Evolutionary conservation across 1,140 invertebrate genomes (phyloP), one percentile per base, ranked within the genome.

Genomic region (Berghia stephanieae): DNA sequence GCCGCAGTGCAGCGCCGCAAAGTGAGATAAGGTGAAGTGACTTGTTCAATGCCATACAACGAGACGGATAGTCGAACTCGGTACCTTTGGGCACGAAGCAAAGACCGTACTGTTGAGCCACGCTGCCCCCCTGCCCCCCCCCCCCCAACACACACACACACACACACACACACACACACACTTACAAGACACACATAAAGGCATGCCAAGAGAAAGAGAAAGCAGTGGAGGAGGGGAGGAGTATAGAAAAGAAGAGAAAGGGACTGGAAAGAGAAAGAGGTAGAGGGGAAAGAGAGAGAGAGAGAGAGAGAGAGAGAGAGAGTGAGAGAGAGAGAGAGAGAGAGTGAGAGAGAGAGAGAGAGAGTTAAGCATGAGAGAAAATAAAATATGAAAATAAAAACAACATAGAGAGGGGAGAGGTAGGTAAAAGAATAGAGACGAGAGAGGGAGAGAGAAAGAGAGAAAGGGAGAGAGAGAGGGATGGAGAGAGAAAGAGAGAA

Each of bases 141-240:
- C n/a, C n/a, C n/a, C n/a, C n/a, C n/a, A n/a, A n/a, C n/a, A n/a
- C n/a, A n/a, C n/a, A n/a, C n/a, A n/a, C n/a, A n/a, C n/a, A n/a
- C n/a, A 42, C 36, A 1, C 67, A 42, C 67, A 1, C 67, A 42
- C 67, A 13, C 67, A 42, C 67, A 13, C 38, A 24, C 67, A 13
- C 67, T 21, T 43, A 34, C 67, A 42, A 42, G n/a, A 18, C 27
- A 40, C 67, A 42, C 67, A 40, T 38, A 67, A 34, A 34, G 34
- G 42, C 63, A 67, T 21, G 24, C 55, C 55, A 60, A 60, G 55
- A 60, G 55, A 60, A 60, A 60, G 55, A 60, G 21, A 60, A 60
- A 8, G 10, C 4, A 67, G 63, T 38, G 13, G 13, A 38, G 42
- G 63, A 31, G 63, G 63, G 27, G n/a, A 21, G 31, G 24, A 36